phyloP scores from a whole-genome alignment of 2,113 vertebrate genomes.

The Gobius niger region DNA sequence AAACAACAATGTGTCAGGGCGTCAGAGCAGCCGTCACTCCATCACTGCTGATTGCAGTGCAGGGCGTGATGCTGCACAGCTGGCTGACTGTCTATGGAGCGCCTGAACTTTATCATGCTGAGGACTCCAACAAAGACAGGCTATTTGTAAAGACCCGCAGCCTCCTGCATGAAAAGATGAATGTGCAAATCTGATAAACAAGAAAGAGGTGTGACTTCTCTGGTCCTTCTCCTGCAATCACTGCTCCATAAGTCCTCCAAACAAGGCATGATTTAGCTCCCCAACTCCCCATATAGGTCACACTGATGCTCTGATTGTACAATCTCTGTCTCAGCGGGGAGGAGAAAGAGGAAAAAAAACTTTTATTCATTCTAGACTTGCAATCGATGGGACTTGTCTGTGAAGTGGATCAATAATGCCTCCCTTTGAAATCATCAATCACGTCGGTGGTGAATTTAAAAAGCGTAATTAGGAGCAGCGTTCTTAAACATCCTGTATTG shows the following conservation, averaged over 20 bases:
- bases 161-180: conserved; percentile 59
- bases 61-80: conserved; percentile 73
- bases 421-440: conserved; percentile 81
- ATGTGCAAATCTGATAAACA: conserved; percentile 51
- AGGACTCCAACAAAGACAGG: conserved; percentile 41
- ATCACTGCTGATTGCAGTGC: conserved; percentile 73
- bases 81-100: conserved; percentile 68
- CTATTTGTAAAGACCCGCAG: conserved; percentile 54
- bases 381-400: conserved; percentile 85
- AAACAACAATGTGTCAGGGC: conserved; percentile 52
- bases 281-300: conserved; percentile 75
- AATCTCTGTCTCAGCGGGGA: conserved; percentile 66
- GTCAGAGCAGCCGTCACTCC: conserved; percentile 67
- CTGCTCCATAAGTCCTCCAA: conserved; percentile 52
- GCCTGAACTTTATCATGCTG: conserved; percentile 53
- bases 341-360: conserved; percentile 51
- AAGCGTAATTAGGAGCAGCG: conserved; percentile 79
- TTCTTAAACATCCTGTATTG: conserved; percentile 82
- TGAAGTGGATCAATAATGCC: conserved; percentile 81
- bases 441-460: conserved; percentile 77
- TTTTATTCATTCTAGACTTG: conserved; percentile 75
- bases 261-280: conserved; percentile 68
- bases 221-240: conserved; percentile 49
- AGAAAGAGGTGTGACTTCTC: conserved; percentile 29
- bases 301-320: conserved; percentile 75